Evolutionary conservation across 2,113 vertebrate genomes (phyloP).

Genomic region (Maccullochella peelii): DNA sequence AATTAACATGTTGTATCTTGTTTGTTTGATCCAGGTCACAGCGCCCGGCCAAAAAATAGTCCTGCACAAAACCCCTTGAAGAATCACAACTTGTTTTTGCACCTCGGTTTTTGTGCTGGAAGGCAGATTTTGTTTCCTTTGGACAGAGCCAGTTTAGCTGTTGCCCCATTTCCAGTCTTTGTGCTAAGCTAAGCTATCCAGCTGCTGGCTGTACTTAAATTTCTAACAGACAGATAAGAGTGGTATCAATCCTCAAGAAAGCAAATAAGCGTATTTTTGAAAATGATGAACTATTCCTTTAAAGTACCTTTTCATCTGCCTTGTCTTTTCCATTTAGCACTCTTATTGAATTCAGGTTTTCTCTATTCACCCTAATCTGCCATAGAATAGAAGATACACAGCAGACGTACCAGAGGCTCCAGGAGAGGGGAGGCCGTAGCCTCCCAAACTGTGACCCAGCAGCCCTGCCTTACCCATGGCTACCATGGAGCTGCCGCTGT

Average conservation of each 20-base stretch:
- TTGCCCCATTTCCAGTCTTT: neutral
- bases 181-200: neutral
- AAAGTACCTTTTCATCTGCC: neutral
- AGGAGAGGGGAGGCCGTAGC: conserved; percentile 82
- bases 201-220: neutral
- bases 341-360: neutral
- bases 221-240: neutral
- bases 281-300: neutral
- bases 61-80: neutral
- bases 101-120: neutral
- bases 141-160: neutral
- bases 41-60: neutral
- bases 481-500: conserved; percentile 83
- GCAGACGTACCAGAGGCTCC: conserved; percentile 83
- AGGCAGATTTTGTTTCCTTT: neutral
- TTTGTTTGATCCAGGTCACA: neutral
- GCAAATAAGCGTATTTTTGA: no score
- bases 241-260: neutral
- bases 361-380: neutral
- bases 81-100: neutral
- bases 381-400: neutral
- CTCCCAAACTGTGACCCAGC: conserved; percentile 80
- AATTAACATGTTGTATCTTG: neutral
- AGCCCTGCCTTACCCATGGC: conserved; percentile 82
- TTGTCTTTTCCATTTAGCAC: neutral